These are phyloP conservation scores for Helleia helle DNA, from an alignment of 2,888 invertebrate species.

Conservation along the genomic window DNA sequence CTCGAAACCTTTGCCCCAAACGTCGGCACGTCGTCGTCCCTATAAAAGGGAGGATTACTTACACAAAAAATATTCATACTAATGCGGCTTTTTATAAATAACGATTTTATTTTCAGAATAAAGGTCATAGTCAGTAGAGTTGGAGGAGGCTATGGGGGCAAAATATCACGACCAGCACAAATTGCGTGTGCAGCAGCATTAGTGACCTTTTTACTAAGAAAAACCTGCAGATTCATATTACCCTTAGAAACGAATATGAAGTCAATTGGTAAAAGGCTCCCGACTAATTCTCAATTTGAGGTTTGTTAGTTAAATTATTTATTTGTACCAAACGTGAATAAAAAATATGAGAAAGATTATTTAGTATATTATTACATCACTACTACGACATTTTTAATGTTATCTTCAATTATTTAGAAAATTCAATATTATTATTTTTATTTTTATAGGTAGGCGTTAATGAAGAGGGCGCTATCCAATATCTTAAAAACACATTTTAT, in stretches of 20 bases:
- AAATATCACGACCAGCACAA: slow-evolving; percentile 73
- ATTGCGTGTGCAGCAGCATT: slow-evolving; percentile 77
- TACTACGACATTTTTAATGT: no score
- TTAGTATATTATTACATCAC: no score
- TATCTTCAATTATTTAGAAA: no score
- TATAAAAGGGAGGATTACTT: no score
- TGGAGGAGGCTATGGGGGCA: slow-evolving; percentile 78
- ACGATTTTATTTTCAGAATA: slow-evolving; percentile 73
- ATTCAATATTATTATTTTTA: no score
- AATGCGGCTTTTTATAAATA: no score
- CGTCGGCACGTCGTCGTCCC: no score
- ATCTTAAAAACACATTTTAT: slow-evolving; percentile 69
- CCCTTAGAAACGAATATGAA: slow-evolving; percentile 78
- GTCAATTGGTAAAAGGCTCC: slow-evolving; percentile 71
- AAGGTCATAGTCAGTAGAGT: slow-evolving; percentile 76
- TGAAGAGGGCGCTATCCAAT: slow-evolving; percentile 77
- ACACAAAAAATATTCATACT: no score
- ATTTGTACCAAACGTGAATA: slow-evolving; percentile 3
- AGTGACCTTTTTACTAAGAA: slow-evolving; percentile 70
- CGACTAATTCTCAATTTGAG: slow-evolving; percentile 69
- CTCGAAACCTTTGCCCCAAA: no score
- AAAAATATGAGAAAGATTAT: no score
- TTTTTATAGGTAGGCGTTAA: slow-evolving; percentile 71
- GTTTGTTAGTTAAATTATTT: slow-evolving; percentile 30
- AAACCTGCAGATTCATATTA: slow-evolving; percentile 76